Base-by-base conservation (phyloP, 2,797 vertebrate species). In the Myotis planiceps region DNA sequence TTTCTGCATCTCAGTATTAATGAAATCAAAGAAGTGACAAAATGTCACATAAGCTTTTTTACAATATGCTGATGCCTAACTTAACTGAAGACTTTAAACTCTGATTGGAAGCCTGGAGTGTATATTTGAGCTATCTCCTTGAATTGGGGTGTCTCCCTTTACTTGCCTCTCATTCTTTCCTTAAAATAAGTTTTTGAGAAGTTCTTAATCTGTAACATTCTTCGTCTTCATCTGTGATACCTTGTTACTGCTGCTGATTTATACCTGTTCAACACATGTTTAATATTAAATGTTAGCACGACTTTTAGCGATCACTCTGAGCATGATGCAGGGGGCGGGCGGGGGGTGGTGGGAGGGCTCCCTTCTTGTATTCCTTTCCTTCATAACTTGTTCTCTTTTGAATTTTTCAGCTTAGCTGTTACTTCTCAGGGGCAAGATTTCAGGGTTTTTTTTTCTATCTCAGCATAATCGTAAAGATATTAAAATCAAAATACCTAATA, bases 401-500 rank as follows among this genome's bases (percentile, higher is more conserved):
- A 45, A 39, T 65, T 93, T 90, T 92, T 58, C 15, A 29, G 39
- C 32, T 86, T 91, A n/a, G 69, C 58, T 93, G 2, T 76, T 83
- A 81, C n/a, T 88, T 68, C 65, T 92, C 25, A 91, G 79, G 63
- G 12, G 45, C 3, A 68, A 49, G 49, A n/a, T 83, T 91, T 95
- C 66, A 55, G 5, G 7, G 34, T 42, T 76, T 49, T 68, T 82
- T 9, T 21, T 82, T 66, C 82, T 83, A 2, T 53, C 37, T 69
- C 55, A 91, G 16, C 42, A 80, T 82, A 75, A 65, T 92, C 63
- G 93, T 82, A 74, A 83, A 92, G 78, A 79, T 95, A 84, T 21
- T 96, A 79, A 92, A 86, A 58, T 92, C 76, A 90, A 96, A 95
- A 87, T 88, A 80, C 34, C 32, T 75, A 83, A 75, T 92, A 88